Percentiles rank a stretch among this genome's conserved stretches.
Conservation (phyloP, 2,888 invertebrate species). For the Pheosia tremula region DNA sequence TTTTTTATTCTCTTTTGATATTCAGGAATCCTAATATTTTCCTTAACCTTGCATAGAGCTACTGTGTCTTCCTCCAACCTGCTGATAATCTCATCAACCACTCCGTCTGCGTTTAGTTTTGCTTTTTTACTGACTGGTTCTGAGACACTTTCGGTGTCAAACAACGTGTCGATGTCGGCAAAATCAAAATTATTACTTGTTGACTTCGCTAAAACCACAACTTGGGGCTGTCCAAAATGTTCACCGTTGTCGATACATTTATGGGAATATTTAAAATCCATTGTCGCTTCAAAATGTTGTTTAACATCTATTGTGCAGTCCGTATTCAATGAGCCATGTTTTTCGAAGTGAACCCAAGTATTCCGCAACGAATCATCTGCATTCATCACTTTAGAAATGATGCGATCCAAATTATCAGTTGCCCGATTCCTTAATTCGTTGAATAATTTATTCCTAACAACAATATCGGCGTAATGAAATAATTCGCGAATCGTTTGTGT, state of each 20-base stretch:
- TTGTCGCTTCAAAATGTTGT: constrained; percentile 30
- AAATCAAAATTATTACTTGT: constrained; percentile 62
- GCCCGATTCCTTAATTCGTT: constrained; percentile 29
- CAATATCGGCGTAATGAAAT: constrained; percentile 40
- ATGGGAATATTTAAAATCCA: constrained; percentile 44
- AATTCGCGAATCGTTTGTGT: constrained; percentile 44
- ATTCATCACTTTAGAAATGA: constrained; percentile 39
- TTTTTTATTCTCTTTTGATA: constrained; percentile 53
- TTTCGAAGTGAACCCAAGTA: constrained; percentile 36
- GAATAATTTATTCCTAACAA: constrained; percentile 46
- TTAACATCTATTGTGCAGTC: constrained; percentile 22
- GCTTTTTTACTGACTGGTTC: constrained; percentile 65
- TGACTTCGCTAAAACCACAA: constrained; percentile 27
- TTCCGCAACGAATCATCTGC: constrained; percentile 41
- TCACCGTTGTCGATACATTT: constrained; percentile 49
- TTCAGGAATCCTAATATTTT: constrained; percentile 49
- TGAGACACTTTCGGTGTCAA: constrained; percentile 50
- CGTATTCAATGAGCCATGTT: constrained; percentile 20
- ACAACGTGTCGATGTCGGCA: constrained; percentile 60
- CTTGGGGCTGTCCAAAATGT: constrained; percentile 9
- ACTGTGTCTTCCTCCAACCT: constrained; percentile 58
- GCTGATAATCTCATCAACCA: constrained; percentile 49
- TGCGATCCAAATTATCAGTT: constrained; percentile 38
- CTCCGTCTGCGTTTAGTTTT: constrained; percentile 52
- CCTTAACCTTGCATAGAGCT: constrained; percentile 51